Base-by-base conservation (phyloP, 2,113 vertebrate species). In the Percina caprodes region DNA sequence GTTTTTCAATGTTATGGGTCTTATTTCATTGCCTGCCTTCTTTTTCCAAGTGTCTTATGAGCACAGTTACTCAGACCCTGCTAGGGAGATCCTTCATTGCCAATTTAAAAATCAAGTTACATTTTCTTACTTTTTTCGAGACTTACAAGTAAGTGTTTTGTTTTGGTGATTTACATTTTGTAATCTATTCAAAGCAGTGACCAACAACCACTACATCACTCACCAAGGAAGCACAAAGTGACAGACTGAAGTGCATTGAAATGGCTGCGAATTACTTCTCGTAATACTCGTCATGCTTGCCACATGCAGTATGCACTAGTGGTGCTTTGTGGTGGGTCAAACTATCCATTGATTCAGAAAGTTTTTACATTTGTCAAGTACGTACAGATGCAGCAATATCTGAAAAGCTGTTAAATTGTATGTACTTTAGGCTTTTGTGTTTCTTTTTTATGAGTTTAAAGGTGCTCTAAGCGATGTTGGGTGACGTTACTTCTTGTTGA, bases 261-360 rank as follows among this genome's bases (percentile, higher is more conserved):
- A 35, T 1, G 19, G 39, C 39, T 39, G 39, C 9, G 39, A 39
- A 39, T 39, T 39, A 19, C 61, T 23, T 21, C 35, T 63, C 11
- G 1, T 42, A 10, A n/a, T 39, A 61, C 59, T 18, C 15, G 26
- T 58, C 26, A 59, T 39, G 10, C 42, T 48, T 39, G 26, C 30
- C 45, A 33, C 30, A 42, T 45, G 13, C 6, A 42, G 13, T 23
- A 2, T 23, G 18, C 35, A 63, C 26, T 19, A 62, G 10, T 18
- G 6, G 10, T 18, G 11, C 30, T 39, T 46, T 55, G 68, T 14
- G 21, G 51, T 8, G 23, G 1, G 5, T 68, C 49, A 46, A 30
- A 77, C 19, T 54, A 63, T n/a, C 56, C 24, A n/a, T 69, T 54
- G 48, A 71, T 33, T 75, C 15, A 35, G 26, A 26, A 67, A 73